Evolutionary conservation across 1,140 invertebrate species (phyloP).

Genomic region (Caenorhabditis brenneri): DNA sequence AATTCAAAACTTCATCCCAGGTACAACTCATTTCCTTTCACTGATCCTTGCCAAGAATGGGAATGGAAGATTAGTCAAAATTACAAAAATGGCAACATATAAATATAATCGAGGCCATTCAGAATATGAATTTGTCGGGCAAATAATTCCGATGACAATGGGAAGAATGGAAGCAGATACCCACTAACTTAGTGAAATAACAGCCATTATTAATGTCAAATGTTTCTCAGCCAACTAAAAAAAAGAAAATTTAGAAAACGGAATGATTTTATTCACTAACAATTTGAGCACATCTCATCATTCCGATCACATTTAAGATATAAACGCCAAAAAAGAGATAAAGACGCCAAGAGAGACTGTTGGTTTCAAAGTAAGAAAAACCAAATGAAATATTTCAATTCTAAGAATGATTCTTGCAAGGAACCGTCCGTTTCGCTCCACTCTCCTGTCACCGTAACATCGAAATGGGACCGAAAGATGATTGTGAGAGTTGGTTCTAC

Average conservation of each 20-base stretch:
- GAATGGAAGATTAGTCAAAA: neutral
- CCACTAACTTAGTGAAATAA: neutral
- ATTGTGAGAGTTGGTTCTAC: no score
- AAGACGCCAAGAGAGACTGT: no score
- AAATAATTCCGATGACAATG: neutral
- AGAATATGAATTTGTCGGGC: slow-evolving; percentile 1
- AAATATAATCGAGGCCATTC: neutral
- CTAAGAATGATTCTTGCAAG: no score
- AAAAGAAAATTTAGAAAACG: neutral
- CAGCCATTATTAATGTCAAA: neutral
- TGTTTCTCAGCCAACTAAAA: neutral
- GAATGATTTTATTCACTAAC: neutral
- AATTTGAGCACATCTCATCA: slow-evolving; percentile 16
- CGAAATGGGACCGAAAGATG: no score
- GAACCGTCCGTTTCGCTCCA: no score
- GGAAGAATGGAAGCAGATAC: neutral
- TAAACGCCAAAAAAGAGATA: no score
- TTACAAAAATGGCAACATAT: neutral
- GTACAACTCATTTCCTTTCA: neutral
- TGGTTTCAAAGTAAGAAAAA: no score
- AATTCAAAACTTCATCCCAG: neutral
- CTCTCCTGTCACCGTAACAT: no score
- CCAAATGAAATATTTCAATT: no score
- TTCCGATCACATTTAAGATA: neutral
- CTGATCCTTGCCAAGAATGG: neutral